Evolutionary conservation across 2,888 invertebrate genomes (phyloP), one percentile per base, ranked within the genome.

Genomic region (Argyresthia albistria): DNA sequence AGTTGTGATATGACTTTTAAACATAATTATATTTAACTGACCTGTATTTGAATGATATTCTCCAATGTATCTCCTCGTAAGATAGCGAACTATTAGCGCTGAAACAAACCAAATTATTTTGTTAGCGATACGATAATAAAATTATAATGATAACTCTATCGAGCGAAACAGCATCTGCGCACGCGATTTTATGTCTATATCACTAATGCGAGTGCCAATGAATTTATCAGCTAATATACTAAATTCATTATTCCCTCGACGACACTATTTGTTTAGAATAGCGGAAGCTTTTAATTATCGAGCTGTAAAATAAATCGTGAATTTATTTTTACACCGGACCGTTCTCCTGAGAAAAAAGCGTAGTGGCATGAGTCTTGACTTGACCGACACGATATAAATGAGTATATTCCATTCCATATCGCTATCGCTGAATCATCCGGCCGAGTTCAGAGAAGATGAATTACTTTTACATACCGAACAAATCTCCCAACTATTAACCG

Each of bases 11-110:
- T 4, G 2, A 25, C 25, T 25, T 2, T 25, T 25, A 25, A 6
- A 4, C 6, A 25, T 25, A 25, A n/a, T n/a, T 6, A 25, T 25
- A 25, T 4, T 25, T 25, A 25, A 11, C 39, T 39, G 73, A 93
- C 93, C 93, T 87, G 93, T 93, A 67, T 93, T 93, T 64, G 93
- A 93, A 67, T 93, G 91, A 76, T 94, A 94, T 89, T 94, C 94
- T 56, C 94, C 94, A 57, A 94, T 94, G 76, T 91, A 94, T 65
- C 94, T 86, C 67, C 92, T 90, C 4, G 94, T 94, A 59, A 94
- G 78, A 73, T 93, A 94, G 59, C 94, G 89, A 3, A 94, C 94
- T 54, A 93, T 93, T 52, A 94, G 82, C 60, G 94, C 94, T 94
- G 82, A 61, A 82, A 80, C 76, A 79, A 80, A 63, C 61, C 52